phyloP scores from a whole-genome alignment of 1,140 invertebrate genomes.

The Drosophila nannoptera region DNA sequence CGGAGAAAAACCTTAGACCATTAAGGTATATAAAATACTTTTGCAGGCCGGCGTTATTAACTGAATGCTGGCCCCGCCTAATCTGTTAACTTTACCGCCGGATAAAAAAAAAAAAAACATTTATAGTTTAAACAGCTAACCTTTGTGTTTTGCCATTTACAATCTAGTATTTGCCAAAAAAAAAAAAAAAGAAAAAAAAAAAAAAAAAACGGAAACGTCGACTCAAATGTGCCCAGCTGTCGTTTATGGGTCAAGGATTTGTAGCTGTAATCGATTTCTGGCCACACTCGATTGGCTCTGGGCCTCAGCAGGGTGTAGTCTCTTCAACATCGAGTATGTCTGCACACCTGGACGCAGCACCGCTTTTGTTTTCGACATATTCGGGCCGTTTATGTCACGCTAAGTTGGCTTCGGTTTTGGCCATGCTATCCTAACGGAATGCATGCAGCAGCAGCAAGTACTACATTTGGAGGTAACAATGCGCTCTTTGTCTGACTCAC shows the following conservation, averaged over 20 bases:
- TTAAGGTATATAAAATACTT: too few relatives aligned
- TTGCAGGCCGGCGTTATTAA: too few relatives aligned
- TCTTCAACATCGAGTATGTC: conserved; percentile 11
- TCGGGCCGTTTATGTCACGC: conserved; percentile 63
- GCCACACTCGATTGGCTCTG: conserved; percentile 63
- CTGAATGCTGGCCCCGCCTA: too few relatives aligned
- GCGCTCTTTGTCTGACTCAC: conserved; percentile 17
- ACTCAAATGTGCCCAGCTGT: conserved; percentile 35
- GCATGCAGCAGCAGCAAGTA: background rate
- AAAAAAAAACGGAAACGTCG: conserved; percentile 62
- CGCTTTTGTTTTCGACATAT: conserved; percentile 53
- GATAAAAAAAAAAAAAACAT: too few relatives aligned
- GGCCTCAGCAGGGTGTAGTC: conserved; percentile 52
- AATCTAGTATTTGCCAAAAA: conserved; percentile 62
- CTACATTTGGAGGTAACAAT: too few relatives aligned
- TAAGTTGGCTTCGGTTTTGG: conserved; percentile 5
- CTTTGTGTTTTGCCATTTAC: conserved; percentile 50
- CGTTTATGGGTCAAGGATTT: conserved; percentile 70
- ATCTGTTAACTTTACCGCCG: too few relatives aligned
- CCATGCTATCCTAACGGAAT: conserved; percentile 19
- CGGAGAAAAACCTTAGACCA: too few relatives aligned
- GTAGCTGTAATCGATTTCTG: conserved; percentile 53
- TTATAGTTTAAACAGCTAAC: conserved; percentile 29
- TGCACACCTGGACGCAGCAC: conserved; percentile 50
- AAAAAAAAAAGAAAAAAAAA: conserved; percentile 58